These are phyloP conservation scores for Drosophila ficusphila DNA, from an alignment of 1,140 invertebrate species.

Conservation along the genomic window DNA sequence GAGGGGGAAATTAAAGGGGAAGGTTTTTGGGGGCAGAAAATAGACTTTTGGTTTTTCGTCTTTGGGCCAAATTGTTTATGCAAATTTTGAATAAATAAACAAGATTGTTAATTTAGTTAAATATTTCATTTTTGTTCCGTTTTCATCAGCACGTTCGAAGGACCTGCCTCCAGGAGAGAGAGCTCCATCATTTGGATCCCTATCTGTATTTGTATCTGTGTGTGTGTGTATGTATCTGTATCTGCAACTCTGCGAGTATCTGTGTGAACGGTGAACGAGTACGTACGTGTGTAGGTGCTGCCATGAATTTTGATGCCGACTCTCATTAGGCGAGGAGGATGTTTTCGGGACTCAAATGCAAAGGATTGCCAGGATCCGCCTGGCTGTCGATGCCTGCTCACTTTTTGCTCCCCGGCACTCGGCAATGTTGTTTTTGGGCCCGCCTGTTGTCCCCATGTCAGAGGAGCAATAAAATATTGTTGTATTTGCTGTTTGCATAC, in stretches of 20 bases:
- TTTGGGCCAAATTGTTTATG: slow-evolving; percentile 82
- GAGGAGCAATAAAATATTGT: slow-evolving; percentile 75
- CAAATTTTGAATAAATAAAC: slow-evolving; percentile 83
- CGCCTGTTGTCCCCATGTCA: slow-evolving; percentile 45
- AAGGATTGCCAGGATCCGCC: slow-evolving; percentile 59
- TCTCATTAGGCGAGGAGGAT: slow-evolving; percentile 70
- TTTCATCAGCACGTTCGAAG: slow-evolving; percentile 73
- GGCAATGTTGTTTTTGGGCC: slow-evolving; percentile 32
- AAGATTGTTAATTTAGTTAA: slow-evolving; percentile 83
- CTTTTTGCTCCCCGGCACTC: slow-evolving; percentile 25
- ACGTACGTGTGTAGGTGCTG: slow-evolving; percentile 72
- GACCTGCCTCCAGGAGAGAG: slow-evolving; percentile 24
- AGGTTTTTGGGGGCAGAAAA: slow-evolving; percentile 21
- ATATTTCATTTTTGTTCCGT: slow-evolving; percentile 83
- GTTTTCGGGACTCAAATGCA: slow-evolving; percentile 41
- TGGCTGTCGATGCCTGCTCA: slow-evolving; percentile 41
- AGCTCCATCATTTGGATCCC: slow-evolving; percentile 39
- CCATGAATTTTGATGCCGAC: slow-evolving; percentile 79
- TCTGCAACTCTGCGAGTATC: slow-evolving; percentile 6
- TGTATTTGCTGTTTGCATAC: slow-evolving; percentile 71
- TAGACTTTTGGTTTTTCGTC: slow-evolving; percentile 83
- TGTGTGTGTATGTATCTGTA: slow-evolving; percentile 25
- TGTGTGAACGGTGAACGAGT: not conserved
- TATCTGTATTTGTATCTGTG: slow-evolving; percentile 19
- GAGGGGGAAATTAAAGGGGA: not conserved